Percentiles rank a stretch among this genome's conserved stretches.
These are phyloP conservation scores for Cygnus atratus DNA, from an alignment of 2,113 vertebrate species.

Conservation along the genomic window DNA sequence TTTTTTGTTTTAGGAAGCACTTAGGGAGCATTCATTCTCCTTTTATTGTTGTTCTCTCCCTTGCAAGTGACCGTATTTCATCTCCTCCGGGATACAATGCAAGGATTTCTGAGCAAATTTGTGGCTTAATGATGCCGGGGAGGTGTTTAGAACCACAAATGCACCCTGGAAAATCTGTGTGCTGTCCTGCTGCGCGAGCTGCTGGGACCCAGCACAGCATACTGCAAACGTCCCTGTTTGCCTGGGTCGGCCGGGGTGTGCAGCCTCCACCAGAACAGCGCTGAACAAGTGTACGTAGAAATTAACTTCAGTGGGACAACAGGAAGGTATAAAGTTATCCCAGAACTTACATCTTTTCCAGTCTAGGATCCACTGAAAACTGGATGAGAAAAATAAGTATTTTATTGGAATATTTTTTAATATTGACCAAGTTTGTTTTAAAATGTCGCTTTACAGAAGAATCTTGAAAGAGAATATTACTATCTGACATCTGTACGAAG, in stretches of 20 bases:
- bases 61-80: slow-evolving; percentile 50
- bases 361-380: not conserved
- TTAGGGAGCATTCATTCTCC: slow-evolving; percentile 60
- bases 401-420: not conserved
- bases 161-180: slow-evolving; percentile 1
- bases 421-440: not conserved
- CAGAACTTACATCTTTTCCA: not conserved
- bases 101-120: slow-evolving; percentile 52
- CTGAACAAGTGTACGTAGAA: not conserved
- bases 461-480: not conserved
- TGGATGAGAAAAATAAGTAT: not conserved
- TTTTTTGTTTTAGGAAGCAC: slow-evolving; percentile 58
- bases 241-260: not conserved
- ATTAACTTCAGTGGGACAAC: rapidly evolving
- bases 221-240: not conserved
- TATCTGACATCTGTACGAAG: too few species aligned
- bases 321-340: not conserved
- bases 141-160: slow-evolving; percentile 25
- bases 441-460: not conserved
- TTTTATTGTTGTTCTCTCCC: slow-evolving; percentile 66
- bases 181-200: not conserved
- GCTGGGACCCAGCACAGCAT: not conserved
- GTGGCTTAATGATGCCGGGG: slow-evolving; percentile 19
- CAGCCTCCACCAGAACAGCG: rapidly evolving
- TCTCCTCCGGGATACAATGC: slow-evolving; percentile 39